phyloP scores from a whole-genome alignment of 2,113 vertebrate species.

The Ploceus nigricollis region DNA sequence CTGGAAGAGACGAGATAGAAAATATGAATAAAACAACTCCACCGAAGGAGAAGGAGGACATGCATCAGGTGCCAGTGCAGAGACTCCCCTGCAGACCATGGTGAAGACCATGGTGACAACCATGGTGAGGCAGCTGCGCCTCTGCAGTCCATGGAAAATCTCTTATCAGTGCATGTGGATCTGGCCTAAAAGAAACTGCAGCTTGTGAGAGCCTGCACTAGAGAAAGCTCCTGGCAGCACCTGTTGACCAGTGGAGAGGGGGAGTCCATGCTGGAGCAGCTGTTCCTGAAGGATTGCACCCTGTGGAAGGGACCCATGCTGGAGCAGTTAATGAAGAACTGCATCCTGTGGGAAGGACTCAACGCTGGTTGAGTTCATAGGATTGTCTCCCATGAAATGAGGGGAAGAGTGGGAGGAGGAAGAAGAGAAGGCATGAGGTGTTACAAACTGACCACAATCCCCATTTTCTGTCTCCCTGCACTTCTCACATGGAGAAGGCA shows the following conservation, averaged over 20 bases:
- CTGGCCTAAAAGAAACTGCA: background rate
- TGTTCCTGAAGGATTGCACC: background rate
- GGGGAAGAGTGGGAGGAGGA: background rate
- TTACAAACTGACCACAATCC: background rate
- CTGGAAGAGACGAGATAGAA: background rate
- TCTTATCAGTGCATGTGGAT: too few relatives aligned
- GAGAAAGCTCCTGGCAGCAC: background rate
- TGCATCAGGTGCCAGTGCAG: fast-evolving
- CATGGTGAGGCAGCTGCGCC: background rate
- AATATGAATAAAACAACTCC: fast-evolving
- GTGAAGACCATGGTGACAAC: fast-evolving
- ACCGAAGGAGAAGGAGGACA: background rate
- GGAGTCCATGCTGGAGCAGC: background rate
- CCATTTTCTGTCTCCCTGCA: background rate
- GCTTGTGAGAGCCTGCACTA: background rate
- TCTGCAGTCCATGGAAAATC: too few relatives aligned
- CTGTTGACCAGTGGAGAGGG: background rate
- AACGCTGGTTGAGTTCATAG: fast-evolving
- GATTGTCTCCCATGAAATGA: background rate
- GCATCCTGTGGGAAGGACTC: background rate
- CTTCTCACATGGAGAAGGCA: background rate
- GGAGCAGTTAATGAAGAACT: background rate
- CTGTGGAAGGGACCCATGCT: background rate
- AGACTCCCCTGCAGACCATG: too few relatives aligned
- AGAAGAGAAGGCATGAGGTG: background rate